Base-by-base conservation (phyloP, 1,140 invertebrate genomes). In the Diprion similis region DNA sequence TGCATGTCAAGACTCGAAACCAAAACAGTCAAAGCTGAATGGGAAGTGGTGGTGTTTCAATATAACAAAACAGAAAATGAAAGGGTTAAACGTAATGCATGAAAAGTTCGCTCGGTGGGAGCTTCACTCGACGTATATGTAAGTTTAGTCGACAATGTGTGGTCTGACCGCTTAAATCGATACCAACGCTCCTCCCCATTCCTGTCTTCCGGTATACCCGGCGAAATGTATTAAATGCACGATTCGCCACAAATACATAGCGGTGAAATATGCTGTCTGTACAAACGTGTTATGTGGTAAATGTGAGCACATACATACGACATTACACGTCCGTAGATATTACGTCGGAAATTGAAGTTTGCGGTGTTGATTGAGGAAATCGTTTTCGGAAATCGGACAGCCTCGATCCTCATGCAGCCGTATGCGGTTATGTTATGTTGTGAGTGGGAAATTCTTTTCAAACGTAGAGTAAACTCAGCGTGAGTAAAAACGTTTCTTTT, bases 361-460 rank as follows among this genome's bases (percentile, higher is more conserved):
- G 51, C 51, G 51, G 51, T 59, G 51, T 15, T 17, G 51, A 59
- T 59, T 59, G 51, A 59, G 51, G 51, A 59, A 59, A 59, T 59
- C 51, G 11, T 4, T 13, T 59, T 59, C 51, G 51, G 51, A 59
- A 59, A 59, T 59, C 51, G 51, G 51, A 37, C 51, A 15, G 51
- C 51, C 3, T 59, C 51, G 11, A 59, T 13, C 11, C 51, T 17
- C 11, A 9, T 6, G 11, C n/a, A 59, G n/a, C 11, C 51, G 9
- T 59, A 17, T 9, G 51, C n/a, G n/a, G n/a, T 13, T 59, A 59
- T 9, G 51, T 37, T 37, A 37, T 37, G 24, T 37, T 6, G 2
- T 6, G 24, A 37, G 24, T 1, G 6, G 24, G 24, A 37, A 37
- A 37, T 37, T 37, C 24, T 37, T 6, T 37, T 37, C 24, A 37